Evolutionary conservation across 1,140 invertebrate genomes (phyloP), one percentile per base, ranked within the genome.

Genomic region (Cryptotermes secundus): DNA sequence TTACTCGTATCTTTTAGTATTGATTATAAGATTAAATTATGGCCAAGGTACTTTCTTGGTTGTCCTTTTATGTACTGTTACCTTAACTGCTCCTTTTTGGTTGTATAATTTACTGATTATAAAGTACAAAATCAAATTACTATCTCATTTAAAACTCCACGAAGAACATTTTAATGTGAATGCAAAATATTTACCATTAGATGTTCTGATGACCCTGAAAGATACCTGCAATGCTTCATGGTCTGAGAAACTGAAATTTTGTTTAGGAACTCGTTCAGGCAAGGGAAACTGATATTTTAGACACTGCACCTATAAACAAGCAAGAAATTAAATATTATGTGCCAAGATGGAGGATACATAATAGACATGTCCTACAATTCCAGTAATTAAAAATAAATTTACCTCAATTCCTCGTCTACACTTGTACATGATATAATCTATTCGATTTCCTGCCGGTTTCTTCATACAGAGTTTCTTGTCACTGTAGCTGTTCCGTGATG

Each of bases 351-450:
- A 84, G 26, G 16, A 34, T 45, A 34, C 14, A 85, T 84, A 59
- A 31, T 35, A 53, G 24, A 45, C 12, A 1, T n/a, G 42, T 85
- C 34, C n/a, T 53, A 79, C 45, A 42, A 72, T 19, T 80, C 35
- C 31, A 83, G 85, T 81, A 80, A 80, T 35, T 79, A 83, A 31
- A 83, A 81, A 82, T 84, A 65, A 83, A 86, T 80, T 87, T 89
- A 93, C 93, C 88, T 92, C 89, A 86, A 89, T 89, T 31, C 89
- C 89, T 81, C 91, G 87, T 84, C 92, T 92, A 59, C 91, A 88
- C 86, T 93, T 90, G 86, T 94, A 97, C 84, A 99, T 90, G 85
- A 99, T 95, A 89, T 98, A 96, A 91, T 99, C 98, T 86, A 99
- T 97, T 84, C 97, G 92, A 88, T 97, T 96, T 36, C 97, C 97